phyloP scores from a whole-genome alignment of 1,140 invertebrate genomes.

The Neuroterus valhalla region DNA sequence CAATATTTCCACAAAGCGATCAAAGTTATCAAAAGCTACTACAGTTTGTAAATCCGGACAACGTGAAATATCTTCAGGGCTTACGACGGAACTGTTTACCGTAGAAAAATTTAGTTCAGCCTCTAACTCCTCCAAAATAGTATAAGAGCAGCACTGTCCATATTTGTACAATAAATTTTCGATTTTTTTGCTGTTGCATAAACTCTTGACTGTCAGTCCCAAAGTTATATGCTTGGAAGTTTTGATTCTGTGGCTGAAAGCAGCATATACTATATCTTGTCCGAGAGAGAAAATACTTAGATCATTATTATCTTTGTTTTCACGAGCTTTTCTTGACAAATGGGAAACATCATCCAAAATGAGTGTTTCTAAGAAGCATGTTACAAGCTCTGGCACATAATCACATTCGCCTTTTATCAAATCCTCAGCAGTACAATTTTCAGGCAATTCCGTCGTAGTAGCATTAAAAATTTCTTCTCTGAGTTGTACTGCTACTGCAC shows the following conservation, averaged over 20 bases:
- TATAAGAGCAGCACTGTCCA: conserved; percentile 49
- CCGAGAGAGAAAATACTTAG: conserved; percentile 11
- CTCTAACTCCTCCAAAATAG: conserved; percentile 46
- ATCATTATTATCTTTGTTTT: neutral
- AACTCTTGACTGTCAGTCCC: conserved; percentile 53
- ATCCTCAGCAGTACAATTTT: conserved; percentile 1
- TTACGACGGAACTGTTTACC: conserved; percentile 36
- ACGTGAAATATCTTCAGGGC: conserved; percentile 49
- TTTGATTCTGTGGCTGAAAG: conserved; percentile 49
- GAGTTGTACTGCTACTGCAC: neutral
- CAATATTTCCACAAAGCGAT: conserved; percentile 59
- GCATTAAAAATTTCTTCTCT: neutral
- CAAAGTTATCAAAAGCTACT: conserved; percentile 64
- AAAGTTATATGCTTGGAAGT: conserved; percentile 55
- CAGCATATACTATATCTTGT: conserved; percentile 50
- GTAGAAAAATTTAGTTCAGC: conserved; percentile 41
- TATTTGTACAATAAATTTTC: conserved; percentile 47
- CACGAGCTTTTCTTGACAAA: neutral
- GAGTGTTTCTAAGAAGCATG: neutral
- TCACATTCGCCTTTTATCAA: neutral
- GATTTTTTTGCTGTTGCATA: conserved; percentile 54
- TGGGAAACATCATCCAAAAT: neutral
- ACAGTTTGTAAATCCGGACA: conserved; percentile 45
- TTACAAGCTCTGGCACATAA: neutral
- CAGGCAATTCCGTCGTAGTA: neutral